phyloP scores from a whole-genome alignment of 2,113 vertebrate species.

The Leptobrachium leishanense region DNA sequence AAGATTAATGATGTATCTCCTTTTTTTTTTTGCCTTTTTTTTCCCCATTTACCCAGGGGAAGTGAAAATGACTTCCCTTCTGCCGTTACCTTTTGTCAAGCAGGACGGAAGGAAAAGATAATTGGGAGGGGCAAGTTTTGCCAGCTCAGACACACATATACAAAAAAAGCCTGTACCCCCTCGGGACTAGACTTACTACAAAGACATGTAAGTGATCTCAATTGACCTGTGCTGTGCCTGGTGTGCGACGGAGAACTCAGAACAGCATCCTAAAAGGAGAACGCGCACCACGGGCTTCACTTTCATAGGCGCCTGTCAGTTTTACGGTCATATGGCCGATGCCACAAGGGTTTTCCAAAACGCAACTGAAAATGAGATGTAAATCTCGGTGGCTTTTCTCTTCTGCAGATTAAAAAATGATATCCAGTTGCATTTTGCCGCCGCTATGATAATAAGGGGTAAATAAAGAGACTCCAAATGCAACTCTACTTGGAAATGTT shows the following conservation, averaged over 20 bases:
- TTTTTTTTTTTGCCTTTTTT: slow-evolving; percentile 25
- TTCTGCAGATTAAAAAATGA: slow-evolving; percentile 14
- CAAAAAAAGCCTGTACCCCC: slow-evolving; percentile 38
- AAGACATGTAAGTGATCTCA: slow-evolving; percentile 47
- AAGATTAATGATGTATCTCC: slow-evolving; percentile 47
- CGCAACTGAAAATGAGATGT: slow-evolving; percentile 8
- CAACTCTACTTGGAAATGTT: too few relatives aligned
- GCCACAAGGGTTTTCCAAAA: background rate
- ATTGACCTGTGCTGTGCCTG: slow-evolving; percentile 36
- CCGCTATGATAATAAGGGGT: background rate
- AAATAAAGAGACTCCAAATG: background rate
- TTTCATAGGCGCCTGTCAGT: background rate
- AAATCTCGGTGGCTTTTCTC: slow-evolving; percentile 17
- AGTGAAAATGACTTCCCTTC: slow-evolving; percentile 34
- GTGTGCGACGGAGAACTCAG: slow-evolving; percentile 1
- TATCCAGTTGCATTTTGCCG: background rate
- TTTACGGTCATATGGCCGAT: background rate
- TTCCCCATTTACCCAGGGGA: slow-evolving; percentile 42
- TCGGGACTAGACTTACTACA: slow-evolving; percentile 34
- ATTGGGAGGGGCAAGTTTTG: slow-evolving; percentile 35
- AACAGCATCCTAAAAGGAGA: background rate
- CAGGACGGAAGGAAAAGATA: slow-evolving; percentile 38
- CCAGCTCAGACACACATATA: background rate
- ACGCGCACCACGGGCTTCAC: background rate
- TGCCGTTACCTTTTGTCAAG: slow-evolving; percentile 43